Percentiles rank a stretch among this genome's conserved stretches.
These are phyloP conservation scores for Diachasma alloeum DNA, from an alignment of 1,140 invertebrate species.

Conservation along the genomic window DNA sequence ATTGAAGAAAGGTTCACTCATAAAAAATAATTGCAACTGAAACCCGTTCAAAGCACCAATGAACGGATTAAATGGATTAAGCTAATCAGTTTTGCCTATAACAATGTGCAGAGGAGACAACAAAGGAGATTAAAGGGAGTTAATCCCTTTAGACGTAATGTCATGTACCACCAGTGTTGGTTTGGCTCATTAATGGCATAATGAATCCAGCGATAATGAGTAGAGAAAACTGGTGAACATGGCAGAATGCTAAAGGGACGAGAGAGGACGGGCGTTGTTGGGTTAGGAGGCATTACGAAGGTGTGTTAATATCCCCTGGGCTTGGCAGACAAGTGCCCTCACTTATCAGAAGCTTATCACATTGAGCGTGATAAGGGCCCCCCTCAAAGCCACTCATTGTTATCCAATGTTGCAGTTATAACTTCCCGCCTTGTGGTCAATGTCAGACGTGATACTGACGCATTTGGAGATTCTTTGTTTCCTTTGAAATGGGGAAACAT, in stretches of 20 bases:
- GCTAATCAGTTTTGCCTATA: background rate
- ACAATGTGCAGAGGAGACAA: background rate
- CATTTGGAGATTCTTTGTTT: background rate
- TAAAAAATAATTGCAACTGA: background rate
- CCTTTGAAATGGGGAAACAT: too few relatives aligned
- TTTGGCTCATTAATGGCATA: conserved; percentile 6
- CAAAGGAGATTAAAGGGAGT: background rate
- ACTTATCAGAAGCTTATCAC: conserved; percentile 16
- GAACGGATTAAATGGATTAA: background rate
- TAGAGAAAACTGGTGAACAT: background rate
- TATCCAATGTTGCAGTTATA: conserved; percentile 8
- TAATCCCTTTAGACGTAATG: conserved; percentile 6
- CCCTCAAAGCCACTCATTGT: conserved; percentile 1
- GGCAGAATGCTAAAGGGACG: background rate
- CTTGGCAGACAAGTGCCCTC: background rate
- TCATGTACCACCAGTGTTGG: background rate
- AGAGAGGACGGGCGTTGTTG: background rate
- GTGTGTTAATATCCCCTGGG: conserved; percentile 13
- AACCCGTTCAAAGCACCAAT: background rate
- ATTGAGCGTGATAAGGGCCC: conserved; percentile 17
- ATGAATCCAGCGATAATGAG: background rate
- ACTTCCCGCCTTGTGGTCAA: background rate
- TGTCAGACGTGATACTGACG: background rate
- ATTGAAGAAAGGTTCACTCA: background rate
- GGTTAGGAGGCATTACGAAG: background rate